A percentile compares a stretch with the other conserved stretches of the same genome.
Conservation (phyloP, 2,888 invertebrate species). For the Drosophila rellima region DNA sequence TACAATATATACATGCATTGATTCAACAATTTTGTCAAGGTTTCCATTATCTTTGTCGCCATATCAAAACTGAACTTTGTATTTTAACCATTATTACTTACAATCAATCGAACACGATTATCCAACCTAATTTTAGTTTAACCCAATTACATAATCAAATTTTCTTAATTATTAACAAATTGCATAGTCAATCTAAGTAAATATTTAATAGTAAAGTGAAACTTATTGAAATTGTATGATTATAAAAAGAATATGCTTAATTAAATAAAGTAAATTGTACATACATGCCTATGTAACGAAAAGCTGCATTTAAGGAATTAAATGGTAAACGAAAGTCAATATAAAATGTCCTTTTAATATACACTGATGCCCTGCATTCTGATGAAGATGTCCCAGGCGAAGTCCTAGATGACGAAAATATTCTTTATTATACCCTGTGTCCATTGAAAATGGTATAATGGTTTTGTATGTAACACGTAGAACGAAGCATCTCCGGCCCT, state of each 20-base stretch:
- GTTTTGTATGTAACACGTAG: too few species aligned
- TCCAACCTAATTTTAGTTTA: slow-evolving; percentile 63
- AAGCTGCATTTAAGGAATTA: slow-evolving; percentile 14
- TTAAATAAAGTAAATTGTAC: slow-evolving; percentile 71
- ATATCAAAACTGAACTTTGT: slow-evolving; percentile 75
- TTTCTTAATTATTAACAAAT: slow-evolving; percentile 67
- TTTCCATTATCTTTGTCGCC: slow-evolving; percentile 71
- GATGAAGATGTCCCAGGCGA: too few species aligned
- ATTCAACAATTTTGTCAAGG: slow-evolving; percentile 40
- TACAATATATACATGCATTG: slow-evolving; percentile 19
- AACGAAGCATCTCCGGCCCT: too few species aligned
- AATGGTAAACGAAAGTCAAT: slow-evolving; percentile 9
- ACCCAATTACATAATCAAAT: slow-evolving; percentile 50
- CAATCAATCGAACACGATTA: slow-evolving; percentile 46
- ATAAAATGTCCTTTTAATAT: background rate
- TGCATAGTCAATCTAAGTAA: slow-evolving; percentile 74
- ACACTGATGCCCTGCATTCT: background rate
- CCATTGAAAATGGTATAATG: too few species aligned
- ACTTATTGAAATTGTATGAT: slow-evolving; percentile 75
- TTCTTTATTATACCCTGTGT: too few species aligned
- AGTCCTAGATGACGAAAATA: background rate
- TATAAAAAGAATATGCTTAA: slow-evolving; percentile 54
- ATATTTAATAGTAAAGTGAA: slow-evolving; percentile 71
- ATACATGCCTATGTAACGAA: slow-evolving; percentile 48
- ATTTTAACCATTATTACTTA: slow-evolving; percentile 58